Conservation (phyloP, 2,113 vertebrate species). For the Lepisosteus osseus region DNA sequence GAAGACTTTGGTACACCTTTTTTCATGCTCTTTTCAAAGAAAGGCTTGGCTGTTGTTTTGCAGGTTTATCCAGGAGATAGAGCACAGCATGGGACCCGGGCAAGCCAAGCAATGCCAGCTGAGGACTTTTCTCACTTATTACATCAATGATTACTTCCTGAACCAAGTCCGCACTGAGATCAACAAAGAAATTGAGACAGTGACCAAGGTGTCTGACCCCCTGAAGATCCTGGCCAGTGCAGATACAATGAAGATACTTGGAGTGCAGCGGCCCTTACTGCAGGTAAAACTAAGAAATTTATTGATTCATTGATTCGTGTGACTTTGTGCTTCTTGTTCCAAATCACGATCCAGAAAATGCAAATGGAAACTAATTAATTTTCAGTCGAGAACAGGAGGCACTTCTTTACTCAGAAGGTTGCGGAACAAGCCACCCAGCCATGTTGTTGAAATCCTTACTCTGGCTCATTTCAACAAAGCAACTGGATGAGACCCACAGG, state of each 20-base stretch:
- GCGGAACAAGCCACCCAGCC: no score
- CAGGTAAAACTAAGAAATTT: conserved; percentile 69
- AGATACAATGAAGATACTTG: conserved; percentile 91
- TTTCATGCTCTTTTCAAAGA: no score
- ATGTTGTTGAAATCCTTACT: no score
- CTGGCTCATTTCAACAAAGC: no score
- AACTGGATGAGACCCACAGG: no score
- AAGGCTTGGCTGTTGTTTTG: conserved; percentile 20
- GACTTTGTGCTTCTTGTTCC: no score
- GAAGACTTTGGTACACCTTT: no score
- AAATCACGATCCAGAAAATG: no score
- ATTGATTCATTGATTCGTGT: neutral
- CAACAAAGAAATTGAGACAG: conserved; percentile 92
- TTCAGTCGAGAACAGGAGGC: no score
- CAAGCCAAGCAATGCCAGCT: conserved; percentile 92
- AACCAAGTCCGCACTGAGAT: conserved; percentile 91
- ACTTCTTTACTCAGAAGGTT: no score
- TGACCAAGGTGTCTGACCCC: conserved; percentile 88
- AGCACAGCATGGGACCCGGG: conserved; percentile 80
- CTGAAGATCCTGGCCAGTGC: conserved; percentile 88
- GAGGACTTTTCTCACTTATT: conserved; percentile 88
- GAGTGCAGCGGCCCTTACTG: conserved; percentile 87
- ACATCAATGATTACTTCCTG: conserved; percentile 97
- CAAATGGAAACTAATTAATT: no score
- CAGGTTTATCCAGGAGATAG: conserved; percentile 96